Evolutionary conservation across 2,113 vertebrate species (phyloP), one percentile per base, ranked within the genome.

Genomic region (Strix uralensis): DNA sequence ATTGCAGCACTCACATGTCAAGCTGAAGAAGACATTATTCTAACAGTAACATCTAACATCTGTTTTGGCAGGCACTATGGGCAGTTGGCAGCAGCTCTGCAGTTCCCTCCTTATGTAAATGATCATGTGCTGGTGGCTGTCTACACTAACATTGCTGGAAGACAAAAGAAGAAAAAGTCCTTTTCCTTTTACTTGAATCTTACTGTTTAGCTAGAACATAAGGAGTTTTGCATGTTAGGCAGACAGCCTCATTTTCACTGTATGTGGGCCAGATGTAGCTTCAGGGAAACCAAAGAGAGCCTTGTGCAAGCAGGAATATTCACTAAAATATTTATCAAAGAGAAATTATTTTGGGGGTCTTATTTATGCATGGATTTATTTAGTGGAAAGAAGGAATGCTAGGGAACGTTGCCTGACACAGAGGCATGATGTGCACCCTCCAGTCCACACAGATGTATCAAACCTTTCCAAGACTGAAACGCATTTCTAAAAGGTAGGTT

Each of bases 11-110:
- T 95, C 91, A 91, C 67, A 84, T 58, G 74, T 97, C 97, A 97
- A 74, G 92, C 90, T 91, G 90, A 90, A 92, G 92, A 95, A 86
- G 66, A 82, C 88, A 73, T 96, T 97, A 92, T 91, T 97, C 91
- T 94, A 92, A 91, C 57, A 89, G 91, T 94, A 96, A 94, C 96
- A 97, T 97, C 82, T 96, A 95, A 96, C 95, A 97, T 97, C 96
- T 98, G 94, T 65, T 96, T 95, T 92, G 96, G 96, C 96, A 98
- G 92, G 79, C 93, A 85, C 79, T 80, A 65, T 92, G 92, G 94
- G 95, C 84, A 96, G 91, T 93, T 98, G 95, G 97, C 97, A 97
- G 95, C 77, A 93, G 95, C 78, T 90, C 69, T 92, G 72, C 69
- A 7, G 46, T 97, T 97, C 92, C 92, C 96, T 96, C 90, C 74